Evolutionary conservation across 2,113 vertebrate species (phyloP).

Genomic region (Hippocampus abdominalis): DNA sequence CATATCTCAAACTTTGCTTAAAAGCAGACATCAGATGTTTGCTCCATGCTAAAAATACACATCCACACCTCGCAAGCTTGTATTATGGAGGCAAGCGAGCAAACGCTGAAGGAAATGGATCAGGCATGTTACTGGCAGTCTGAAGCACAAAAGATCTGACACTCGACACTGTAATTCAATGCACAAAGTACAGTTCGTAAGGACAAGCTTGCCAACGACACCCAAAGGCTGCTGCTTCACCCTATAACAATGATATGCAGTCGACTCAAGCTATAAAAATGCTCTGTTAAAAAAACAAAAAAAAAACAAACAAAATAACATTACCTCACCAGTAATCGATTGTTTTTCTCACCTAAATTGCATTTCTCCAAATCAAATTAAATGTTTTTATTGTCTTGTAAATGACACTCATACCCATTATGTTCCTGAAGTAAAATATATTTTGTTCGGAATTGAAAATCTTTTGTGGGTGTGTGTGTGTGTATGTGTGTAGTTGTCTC

Average conservation of each 20-base stretch:
- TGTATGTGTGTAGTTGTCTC: background rate
- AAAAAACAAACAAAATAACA: background rate
- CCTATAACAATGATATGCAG: constrained; percentile 5
- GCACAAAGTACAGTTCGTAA: constrained; percentile 29
- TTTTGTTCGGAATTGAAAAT: background rate
- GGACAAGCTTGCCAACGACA: constrained; percentile 34
- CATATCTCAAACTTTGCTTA: background rate
- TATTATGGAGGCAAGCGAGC: background rate
- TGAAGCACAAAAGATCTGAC: constrained; percentile 50
- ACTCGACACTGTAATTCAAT: constrained; percentile 59
- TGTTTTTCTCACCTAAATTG: background rate
- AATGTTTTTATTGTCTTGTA: background rate
- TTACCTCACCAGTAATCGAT: background rate
- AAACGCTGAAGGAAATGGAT: constrained; percentile 24
- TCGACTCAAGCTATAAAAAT: background rate
- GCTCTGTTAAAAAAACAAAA: background rate
- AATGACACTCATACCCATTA: background rate
- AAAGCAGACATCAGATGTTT: background rate
- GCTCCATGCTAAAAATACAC: background rate
- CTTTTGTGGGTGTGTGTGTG: background rate
- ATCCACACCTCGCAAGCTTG: background rate
- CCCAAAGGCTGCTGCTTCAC: constrained; percentile 35
- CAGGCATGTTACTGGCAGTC: constrained; percentile 70
- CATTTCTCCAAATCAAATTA: background rate
- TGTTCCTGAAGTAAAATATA: background rate